phyloP scores from a whole-genome alignment of 2,888 invertebrate species.

The Calliopum simillimum region DNA sequence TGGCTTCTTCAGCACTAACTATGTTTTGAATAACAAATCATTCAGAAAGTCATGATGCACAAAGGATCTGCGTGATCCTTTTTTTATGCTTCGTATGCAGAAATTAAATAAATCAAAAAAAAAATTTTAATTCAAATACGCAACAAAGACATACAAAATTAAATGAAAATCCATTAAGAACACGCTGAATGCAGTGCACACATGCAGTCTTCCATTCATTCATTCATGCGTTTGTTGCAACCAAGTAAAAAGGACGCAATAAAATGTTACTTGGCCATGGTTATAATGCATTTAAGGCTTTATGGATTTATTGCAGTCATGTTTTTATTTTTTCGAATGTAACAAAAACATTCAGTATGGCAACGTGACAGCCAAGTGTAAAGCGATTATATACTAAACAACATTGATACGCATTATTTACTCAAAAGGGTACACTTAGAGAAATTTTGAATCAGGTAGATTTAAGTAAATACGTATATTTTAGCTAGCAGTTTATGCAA shows the following conservation, averaged over 20 bases:
- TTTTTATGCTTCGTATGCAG: neutral
- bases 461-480: no score
- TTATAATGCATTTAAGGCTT: constrained; percentile 20
- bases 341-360: no score
- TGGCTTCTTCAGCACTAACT: neutral
- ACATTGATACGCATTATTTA: no score
- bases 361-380: no score
- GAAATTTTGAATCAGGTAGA: no score
- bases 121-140: neutral
- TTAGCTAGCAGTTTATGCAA: no score
- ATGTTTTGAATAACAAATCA: neutral
- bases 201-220: constrained; percentile 7
- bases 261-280: neutral
- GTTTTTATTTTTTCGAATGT: constrained; percentile 3
- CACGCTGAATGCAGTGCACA: neutral
- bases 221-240: neutral
- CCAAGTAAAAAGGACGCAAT: neutral
- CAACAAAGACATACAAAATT: constrained; percentile 10
- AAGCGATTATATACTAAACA: no score
- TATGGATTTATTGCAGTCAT: constrained; percentile 34
- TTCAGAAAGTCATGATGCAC: neutral
- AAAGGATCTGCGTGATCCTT: constrained; percentile 12
- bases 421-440: no score
- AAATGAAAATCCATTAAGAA: constrained; percentile 21
- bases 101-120: constrained; percentile 27